Base-by-base conservation (phyloP, 2,113 vertebrate genomes). In the Spheniscus mendiculus region DNA sequence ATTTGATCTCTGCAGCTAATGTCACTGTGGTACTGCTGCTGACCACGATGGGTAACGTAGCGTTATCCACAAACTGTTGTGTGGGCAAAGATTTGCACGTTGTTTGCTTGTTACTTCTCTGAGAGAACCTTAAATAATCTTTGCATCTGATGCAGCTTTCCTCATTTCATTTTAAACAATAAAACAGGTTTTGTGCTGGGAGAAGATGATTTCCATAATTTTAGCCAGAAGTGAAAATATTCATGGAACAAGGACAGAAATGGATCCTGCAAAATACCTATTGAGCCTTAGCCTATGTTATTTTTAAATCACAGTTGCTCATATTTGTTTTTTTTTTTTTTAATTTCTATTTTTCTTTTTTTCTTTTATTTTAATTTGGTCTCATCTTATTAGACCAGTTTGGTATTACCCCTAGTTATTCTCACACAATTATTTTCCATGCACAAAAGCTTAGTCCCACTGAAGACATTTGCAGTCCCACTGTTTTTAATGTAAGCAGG, bases 121-220 rank as follows among this genome's bases (percentile, higher is more conserved):
- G 45, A 93, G 32, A 45, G 32, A 66, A 77, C 13, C 70, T 89
- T 94, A 94, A 87, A 76, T 93, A 89, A 91, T 91, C 27, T 70
- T 89, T 94, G 53, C 4, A 65, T 72, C 62, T 87, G 21, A 66
- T 80, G 20, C 29, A 45, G 9, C 91, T 85, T 95, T 77, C n/a
- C 5, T 58, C 42, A 83, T 80, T 96, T 87, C 1, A 27, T 91
- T 95, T 87, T 58, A 87, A 90, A 90, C 70, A 73, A 89, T 76
- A 65, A 34, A 92, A 50, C 10, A 71, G 29, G 3, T 59, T 90
- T 86, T 79, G 22, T 91, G 23, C 42, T 40, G 14, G 5, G n/a
- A 92, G 45, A 47, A 87, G 21, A 62, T 50, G 7, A 84, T 95
- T 97, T 91, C 38, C 65, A 76, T 92, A 95, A 87, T 87, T 96